Evolutionary conservation across 2,888 invertebrate species (phyloP), one percentile per base, ranked within the genome.

Genomic region (Nycteola revayana): DNA sequence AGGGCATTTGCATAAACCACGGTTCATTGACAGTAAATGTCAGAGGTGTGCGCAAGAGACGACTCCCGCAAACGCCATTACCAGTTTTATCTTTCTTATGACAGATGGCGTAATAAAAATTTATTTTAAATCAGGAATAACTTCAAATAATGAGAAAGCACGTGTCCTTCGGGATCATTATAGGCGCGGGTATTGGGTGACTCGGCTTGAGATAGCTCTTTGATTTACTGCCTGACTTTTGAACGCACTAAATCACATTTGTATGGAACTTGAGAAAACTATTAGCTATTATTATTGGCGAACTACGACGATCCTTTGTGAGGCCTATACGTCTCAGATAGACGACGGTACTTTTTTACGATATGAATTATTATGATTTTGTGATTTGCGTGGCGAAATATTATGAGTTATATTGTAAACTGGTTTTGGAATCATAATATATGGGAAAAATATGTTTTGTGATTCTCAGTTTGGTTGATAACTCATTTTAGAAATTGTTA

Each of bases 91-190:
- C 66, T 72, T 69, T 69, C 57, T 63, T 72, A 83, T 87, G 87
- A 87, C 83, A 83, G 81, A 87, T 83, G 82, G 84, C 62, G 80
- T 59, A 68, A 79, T 88, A 87, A 88, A 88, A 84, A 85, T 74
- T 77, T 83, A 83, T 85, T 83, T 84, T 74, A 83, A 85, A 85
- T 79, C 73, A 75, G 62, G 73, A 73, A 80, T 76, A 71, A 69
- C 76, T 68, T 62, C 62, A 64, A 72, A 79, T 86, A 87, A 87
- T 84, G 83, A 86, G 76, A 74, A 63, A 80, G 74, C 81, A 83
- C 83, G 82, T 81, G 86, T 80, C 77, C 66, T 68, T 60, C 53
- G 49, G 52, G 60, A 65, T 78, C 73, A 78, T 80, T 78, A 81
- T 70, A 66, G 65, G 60, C 54, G 53, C 47, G 61, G 55, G 67